phyloP scores from a whole-genome alignment of 2,113 vertebrate species.

The Hippocampus guttulatus region DNA sequence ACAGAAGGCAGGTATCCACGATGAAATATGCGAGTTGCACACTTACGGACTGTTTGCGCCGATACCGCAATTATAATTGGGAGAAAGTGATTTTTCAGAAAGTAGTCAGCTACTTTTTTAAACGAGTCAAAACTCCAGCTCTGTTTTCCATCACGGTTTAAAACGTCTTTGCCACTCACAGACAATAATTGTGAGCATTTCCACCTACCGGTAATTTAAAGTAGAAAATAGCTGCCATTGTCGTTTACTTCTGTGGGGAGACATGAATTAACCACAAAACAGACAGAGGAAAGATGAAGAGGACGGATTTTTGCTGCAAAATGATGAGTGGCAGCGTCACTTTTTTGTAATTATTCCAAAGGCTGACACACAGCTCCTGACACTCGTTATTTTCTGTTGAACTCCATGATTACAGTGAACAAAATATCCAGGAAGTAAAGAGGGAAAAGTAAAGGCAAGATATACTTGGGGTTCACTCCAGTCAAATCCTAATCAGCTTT shows the following conservation, averaged over 20 bases:
- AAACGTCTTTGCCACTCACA: constrained; percentile 5
- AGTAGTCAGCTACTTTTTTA: not conserved
- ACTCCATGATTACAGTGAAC: constrained; percentile 16
- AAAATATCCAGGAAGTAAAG: constrained; percentile 6
- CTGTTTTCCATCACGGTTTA: constrained; percentile 17
- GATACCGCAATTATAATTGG: not conserved
- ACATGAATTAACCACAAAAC: constrained; percentile 16
- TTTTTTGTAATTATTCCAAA: not conserved
- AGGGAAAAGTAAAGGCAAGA: not conserved
- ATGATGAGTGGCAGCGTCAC: not conserved
- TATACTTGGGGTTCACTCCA: constrained; percentile 9
- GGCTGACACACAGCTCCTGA: not conserved
- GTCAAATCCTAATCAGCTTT: not conserved
- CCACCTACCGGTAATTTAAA: constrained; percentile 28
- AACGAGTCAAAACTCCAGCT: not conserved
- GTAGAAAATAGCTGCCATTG: constrained; percentile 55
- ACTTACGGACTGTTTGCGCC: not conserved
- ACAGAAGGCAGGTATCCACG: not conserved
- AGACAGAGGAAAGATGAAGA: constrained; percentile 6
- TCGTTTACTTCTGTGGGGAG: constrained; percentile 34
- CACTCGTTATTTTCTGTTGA: not conserved
- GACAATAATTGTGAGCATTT: constrained; percentile 10
- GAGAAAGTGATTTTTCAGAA: not conserved
- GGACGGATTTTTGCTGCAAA: constrained; percentile 17
- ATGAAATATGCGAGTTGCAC: not conserved